Conservation (phyloP, 2,888 invertebrate genomes). For the Geotrupes spiniger region DNA sequence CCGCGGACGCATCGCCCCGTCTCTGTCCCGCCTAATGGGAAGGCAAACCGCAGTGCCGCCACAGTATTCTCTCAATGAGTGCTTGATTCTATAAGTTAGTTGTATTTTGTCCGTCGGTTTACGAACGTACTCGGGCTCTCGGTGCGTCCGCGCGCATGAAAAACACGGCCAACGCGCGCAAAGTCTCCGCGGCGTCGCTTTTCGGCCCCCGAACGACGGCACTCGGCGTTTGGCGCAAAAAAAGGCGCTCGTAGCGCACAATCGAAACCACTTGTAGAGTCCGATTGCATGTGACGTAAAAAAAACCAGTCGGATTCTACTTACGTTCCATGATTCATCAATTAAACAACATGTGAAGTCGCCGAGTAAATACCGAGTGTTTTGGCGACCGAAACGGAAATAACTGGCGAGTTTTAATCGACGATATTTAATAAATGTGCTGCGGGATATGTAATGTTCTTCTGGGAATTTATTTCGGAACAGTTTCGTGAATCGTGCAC, state of each 20-base stretch:
- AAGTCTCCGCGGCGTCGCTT: too few relatives aligned
- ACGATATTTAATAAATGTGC: too few relatives aligned
- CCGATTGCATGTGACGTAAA: constrained; percentile 25
- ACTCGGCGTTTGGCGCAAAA: background rate
- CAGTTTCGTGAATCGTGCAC: too few relatives aligned
- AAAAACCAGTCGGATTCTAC: constrained; percentile 29
- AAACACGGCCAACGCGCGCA: constrained; percentile 2
- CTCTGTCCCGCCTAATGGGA: constrained; percentile 34
- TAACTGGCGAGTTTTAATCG: constrained; percentile 6
- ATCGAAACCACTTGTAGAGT: constrained; percentile 7
- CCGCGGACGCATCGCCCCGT: constrained; percentile 14
- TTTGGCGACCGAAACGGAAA: constrained; percentile 15
- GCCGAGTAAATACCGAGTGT: constrained; percentile 22
- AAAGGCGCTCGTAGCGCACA: background rate
- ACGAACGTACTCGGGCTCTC: constrained; percentile 20
- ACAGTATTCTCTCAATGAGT: constrained; percentile 33
- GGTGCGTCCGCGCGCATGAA: constrained; percentile 7
- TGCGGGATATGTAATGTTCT: constrained; percentile 3
- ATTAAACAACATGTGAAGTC: constrained; percentile 34
- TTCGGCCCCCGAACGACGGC: too few relatives aligned
- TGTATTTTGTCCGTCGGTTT: constrained; percentile 30
- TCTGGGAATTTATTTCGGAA: constrained; percentile 10
- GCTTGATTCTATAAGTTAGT: constrained; percentile 31
- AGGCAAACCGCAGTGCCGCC: constrained; percentile 40
- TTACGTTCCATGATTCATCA: constrained; percentile 36